Evolutionary conservation across 2,113 vertebrate genomes (phyloP), one percentile per base, ranked within the genome.

Genomic region (Oophaga pumilio): DNA sequence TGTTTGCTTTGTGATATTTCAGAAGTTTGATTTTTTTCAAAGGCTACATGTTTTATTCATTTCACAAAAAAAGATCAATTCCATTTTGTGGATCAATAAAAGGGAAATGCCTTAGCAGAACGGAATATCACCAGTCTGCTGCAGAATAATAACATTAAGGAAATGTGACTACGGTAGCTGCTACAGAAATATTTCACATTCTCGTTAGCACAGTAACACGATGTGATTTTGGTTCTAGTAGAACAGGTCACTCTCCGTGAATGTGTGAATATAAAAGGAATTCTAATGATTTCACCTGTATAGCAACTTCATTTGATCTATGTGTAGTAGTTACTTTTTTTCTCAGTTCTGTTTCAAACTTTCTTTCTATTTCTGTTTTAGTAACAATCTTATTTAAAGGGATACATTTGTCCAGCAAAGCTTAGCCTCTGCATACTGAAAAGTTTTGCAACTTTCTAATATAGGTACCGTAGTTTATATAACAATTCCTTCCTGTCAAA

Each of bases 31-130:
- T 60, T 80, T 60, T 60, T 60, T 80, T n/a, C 76, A 77, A 77
- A 56, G 76, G 78, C 24, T 59, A 9, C 53, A 59, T 80, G 78
- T 80, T 80, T 59, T 77, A 77, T 77, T 77, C 50, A 77, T 77
- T 77, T 52, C 22, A 24, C 20, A 4, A 53, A 77, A 56, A 77
- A 20, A 77, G 50, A 77, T 77, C 76, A 56, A 77, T 77, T 20
- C 50, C 56, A 9, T 77, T 77, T 77, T 77, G 76, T 77, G 76
- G 76, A 77, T 77, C 76, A 77, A 74, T 77, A n/a, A 77, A 77
- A 77, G 49, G 20, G 22, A 77, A 77, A 77, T 52, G 76, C 22
- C 50, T 77, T 77, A 13, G 76, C 56, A 50, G 22, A 56, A 26
- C 76, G 53, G 10, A 56, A 17, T 52, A 77, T 53, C 7, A 15